phyloP scores from a whole-genome alignment of 1,140 invertebrate genomes.

The Drosophila quadrilineata region DNA sequence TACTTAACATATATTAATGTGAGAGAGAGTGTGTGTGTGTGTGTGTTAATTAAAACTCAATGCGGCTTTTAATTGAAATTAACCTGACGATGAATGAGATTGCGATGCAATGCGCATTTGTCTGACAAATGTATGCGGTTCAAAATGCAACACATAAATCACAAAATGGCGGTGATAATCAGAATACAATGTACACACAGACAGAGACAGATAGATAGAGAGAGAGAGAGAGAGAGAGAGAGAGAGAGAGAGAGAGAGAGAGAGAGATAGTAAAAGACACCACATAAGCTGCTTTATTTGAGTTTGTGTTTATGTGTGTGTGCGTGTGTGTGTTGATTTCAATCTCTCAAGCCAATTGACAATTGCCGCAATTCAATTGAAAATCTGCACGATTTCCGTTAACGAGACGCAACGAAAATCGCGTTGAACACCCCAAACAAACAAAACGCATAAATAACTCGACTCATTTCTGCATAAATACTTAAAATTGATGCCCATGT shows the following conservation, averaged over 20 bases:
- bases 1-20: constrained; percentile 1
- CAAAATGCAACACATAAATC: constrained; percentile 71
- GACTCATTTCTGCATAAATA: constrained; percentile 57
- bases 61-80: constrained; percentile 68
- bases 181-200: constrained; percentile 50
- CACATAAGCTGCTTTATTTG: not conserved
- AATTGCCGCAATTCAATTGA: constrained; percentile 69
- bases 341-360: constrained; percentile 73
- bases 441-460: constrained; percentile 51
- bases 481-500: constrained; percentile 59
- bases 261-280: no score
- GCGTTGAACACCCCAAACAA: constrained; percentile 25
- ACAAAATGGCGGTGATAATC: constrained; percentile 63
- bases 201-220: no score
- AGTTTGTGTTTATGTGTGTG: constrained; percentile 1
- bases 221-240: no score
- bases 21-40: not conserved
- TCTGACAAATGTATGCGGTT: constrained; percentile 56
- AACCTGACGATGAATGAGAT: constrained; percentile 55
- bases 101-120: constrained; percentile 38
- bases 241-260: no score
- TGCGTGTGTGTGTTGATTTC: no score
- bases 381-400: constrained; percentile 71
- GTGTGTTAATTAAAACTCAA: constrained; percentile 60
- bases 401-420: constrained; percentile 26